Conservation (phyloP, 2,797 vertebrate species). For the Rhabdomys pumilio region DNA sequence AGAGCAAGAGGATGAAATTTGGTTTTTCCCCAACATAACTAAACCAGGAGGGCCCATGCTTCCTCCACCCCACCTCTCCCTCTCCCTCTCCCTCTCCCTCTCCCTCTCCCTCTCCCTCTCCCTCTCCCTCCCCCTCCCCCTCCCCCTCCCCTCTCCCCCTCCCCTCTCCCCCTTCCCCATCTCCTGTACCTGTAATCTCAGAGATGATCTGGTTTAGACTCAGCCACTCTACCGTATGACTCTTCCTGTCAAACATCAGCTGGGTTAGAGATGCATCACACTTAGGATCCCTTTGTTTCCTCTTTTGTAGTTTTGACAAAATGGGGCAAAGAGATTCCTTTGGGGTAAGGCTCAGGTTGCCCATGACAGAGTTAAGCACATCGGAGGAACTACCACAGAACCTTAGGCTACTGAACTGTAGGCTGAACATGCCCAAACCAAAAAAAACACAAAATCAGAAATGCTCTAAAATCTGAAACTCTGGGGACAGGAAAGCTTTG, state of each 20-base stretch:
- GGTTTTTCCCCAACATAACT: not conserved
- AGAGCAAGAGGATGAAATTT: not conserved
- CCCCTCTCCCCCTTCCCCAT: no score
- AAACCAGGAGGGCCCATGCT: not conserved
- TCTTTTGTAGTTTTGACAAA: not conserved
- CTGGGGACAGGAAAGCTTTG: not conserved
- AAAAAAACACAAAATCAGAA: not conserved
- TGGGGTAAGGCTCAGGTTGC: not conserved
- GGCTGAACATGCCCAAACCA: not conserved
- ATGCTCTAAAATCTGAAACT: not conserved
- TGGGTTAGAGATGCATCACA: not conserved
- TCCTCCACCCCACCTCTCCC: not conserved
- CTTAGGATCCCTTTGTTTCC: not conserved
- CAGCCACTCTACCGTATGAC: not conserved
- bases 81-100: no score
- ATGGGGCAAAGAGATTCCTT: not conserved
- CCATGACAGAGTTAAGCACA: not conserved
- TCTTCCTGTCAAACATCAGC: not conserved
- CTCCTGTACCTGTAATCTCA: not conserved
- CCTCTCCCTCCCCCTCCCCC: no score
- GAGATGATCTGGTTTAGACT: not conserved
- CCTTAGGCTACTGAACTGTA: not conserved
- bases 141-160: no score
- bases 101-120: no score
- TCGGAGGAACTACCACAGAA: not conserved